Percentiles rank a stretch among this genome's conserved stretches.
phyloP scores from a whole-genome alignment of 30 jellyfish, hydroid and myxozoan genomes.

The Rhopilema esculentum region DNA sequence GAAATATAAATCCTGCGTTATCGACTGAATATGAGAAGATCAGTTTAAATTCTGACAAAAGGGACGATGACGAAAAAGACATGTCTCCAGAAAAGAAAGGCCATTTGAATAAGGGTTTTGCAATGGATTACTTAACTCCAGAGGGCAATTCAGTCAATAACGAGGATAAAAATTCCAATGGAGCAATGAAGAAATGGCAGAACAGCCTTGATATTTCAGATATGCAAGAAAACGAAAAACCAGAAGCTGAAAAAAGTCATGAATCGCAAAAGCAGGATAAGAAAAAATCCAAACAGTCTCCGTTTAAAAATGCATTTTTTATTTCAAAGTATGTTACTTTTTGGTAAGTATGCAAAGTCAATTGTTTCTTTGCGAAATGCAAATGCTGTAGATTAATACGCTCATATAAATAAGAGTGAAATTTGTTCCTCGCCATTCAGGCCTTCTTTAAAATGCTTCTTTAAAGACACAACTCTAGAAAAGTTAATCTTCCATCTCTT shows the following conservation, averaged over 20 bases:
- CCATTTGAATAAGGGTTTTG: background rate
- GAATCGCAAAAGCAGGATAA: background rate
- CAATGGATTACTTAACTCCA: background rate
- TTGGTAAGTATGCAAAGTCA: constrained; percentile 70
- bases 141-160: background rate
- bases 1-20: background rate
- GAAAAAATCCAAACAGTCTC: constrained; percentile 53
- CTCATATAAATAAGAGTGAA: too few species aligned
- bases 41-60: background rate
- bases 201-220: background rate
- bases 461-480: too few species aligned
- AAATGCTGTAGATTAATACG: too few species aligned
- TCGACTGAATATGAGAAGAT: background rate
- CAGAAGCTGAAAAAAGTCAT: background rate
- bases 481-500: too few species aligned
- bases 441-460: too few species aligned
- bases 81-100: background rate
- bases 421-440: too few species aligned
- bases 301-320: constrained; percentile 68
- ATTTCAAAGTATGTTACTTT: constrained; percentile 68
- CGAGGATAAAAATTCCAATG: background rate
- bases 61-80: background rate
- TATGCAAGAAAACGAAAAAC: background rate
- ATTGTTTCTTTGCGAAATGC: too few species aligned
- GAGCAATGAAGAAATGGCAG: background rate